Conservation (phyloP, 2,113 vertebrate species). For the Sebastes fasciatus region DNA sequence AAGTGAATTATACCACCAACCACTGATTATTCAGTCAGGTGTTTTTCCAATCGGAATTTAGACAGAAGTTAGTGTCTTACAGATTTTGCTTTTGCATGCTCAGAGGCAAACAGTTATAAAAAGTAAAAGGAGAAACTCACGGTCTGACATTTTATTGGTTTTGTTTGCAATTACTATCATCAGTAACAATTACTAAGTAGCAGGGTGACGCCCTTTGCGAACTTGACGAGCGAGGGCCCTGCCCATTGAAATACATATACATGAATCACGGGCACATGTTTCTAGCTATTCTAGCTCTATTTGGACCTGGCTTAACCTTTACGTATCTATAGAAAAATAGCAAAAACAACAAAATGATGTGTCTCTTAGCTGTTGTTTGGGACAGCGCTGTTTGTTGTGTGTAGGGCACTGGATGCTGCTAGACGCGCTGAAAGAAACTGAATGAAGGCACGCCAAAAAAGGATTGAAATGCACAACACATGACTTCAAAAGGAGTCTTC, state of each 20-base stretch:
- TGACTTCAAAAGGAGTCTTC: conserved; percentile 4
- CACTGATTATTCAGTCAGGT: neutral
- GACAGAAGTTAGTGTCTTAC: neutral
- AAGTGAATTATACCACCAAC: neutral
- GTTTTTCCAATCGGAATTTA: neutral
- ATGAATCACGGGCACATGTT: no score
- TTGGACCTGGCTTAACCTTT: no score
- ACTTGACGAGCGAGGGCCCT: no score
- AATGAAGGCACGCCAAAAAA: neutral
- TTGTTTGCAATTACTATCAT: neutral
- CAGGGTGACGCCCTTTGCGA: neutral
- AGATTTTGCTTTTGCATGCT: neutral
- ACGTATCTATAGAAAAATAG: no score
- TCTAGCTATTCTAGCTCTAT: no score
- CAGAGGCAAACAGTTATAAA: neutral
- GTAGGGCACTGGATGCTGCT: neutral
- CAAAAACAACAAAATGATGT: no score
- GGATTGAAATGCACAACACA: neutral
- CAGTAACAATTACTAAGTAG: neutral
- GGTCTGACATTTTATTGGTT: neutral
- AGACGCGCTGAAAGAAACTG: neutral
- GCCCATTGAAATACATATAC: no score
- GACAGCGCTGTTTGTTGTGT: no score
- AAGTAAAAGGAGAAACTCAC: neutral
- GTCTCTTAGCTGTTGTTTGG: no score